Percentiles rank a stretch among this genome's conserved stretches.
Evolutionary conservation across 2,113 vertebrate species (phyloP).

Genomic region (Hassar affinis): DNA sequence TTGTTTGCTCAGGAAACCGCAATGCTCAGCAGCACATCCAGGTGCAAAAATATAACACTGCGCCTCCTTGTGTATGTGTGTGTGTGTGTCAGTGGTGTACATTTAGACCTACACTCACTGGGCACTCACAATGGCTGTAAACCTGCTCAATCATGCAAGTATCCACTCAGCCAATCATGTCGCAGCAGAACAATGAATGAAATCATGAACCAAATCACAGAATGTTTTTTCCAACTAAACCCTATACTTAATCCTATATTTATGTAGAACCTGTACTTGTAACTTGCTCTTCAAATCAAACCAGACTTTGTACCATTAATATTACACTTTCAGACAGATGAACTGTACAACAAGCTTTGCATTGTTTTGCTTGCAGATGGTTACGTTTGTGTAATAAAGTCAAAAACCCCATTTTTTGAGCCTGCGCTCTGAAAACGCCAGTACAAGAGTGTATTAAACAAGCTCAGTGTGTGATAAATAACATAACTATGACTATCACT

Average conservation of each 20-base stretch:
- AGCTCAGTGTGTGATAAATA: not conserved
- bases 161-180: not conserved
- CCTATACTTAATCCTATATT: not conserved
- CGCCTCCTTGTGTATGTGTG: not conserved
- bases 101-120: not conserved
- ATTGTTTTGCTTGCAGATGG: not conserved
- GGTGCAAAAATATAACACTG: conserved; percentile 1
- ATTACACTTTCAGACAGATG: not conserved
- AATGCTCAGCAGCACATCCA: not conserved
- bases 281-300: not conserved
- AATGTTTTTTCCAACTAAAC: not conserved
- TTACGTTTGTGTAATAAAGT: not conserved
- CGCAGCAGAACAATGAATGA: not conserved
- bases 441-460: not conserved
- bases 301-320: not conserved
- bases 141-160: not conserved
- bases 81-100: not conserved
- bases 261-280: not conserved
- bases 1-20: conserved; percentile 42
- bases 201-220: not conserved
- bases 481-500: no score
- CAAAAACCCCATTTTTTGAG: no score
- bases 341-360: not conserved
- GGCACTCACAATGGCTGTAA: no score
- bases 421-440: not conserved